Conservation (phyloP, 2,797 vertebrate species). For the Amphiprion clarkii region DNA sequence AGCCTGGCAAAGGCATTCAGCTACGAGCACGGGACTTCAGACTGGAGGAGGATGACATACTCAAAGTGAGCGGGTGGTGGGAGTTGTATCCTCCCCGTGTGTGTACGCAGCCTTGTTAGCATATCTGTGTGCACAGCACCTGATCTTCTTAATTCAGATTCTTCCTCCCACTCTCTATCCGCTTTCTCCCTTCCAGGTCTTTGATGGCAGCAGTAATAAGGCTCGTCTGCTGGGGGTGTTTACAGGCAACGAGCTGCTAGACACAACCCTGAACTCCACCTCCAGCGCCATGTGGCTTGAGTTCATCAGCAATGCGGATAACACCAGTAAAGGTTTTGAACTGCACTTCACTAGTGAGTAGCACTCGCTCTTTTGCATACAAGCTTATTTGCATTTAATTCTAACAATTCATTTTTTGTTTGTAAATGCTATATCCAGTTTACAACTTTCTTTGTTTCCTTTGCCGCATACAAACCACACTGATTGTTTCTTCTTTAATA, state of each 20-base stretch:
- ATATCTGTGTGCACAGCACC: slow-evolving; percentile 31
- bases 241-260: slow-evolving; percentile 89
- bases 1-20: slow-evolving; percentile 98
- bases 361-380: background rate
- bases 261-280: slow-evolving; percentile 93
- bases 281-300: slow-evolving; percentile 98
- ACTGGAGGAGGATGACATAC: slow-evolving; percentile 92
- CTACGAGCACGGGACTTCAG: slow-evolving; percentile 93
- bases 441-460: background rate
- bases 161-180: slow-evolving; percentile 35
- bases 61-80: slow-evolving; percentile 89
- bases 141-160: slow-evolving; percentile 36
- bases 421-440: background rate
- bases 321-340: slow-evolving; percentile 97
- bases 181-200: slow-evolving; percentile 85
- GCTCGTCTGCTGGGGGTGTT: slow-evolving; percentile 93
- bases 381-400: slow-evolving; percentile 13
- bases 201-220: slow-evolving; percentile 93
- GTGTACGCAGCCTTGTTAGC: slow-evolving; percentile 33
- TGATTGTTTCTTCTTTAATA: background rate
- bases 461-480: background rate
- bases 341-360: slow-evolving; percentile 96
- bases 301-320: slow-evolving; percentile 92
- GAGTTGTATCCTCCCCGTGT: slow-evolving; percentile 4
- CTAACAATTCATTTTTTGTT: background rate